Percentiles rank a stretch among this genome's conserved stretches.
These are phyloP conservation scores for Pachypeltis micranthus DNA, from an alignment of 1,140 invertebrate species.

Conservation along the genomic window DNA sequence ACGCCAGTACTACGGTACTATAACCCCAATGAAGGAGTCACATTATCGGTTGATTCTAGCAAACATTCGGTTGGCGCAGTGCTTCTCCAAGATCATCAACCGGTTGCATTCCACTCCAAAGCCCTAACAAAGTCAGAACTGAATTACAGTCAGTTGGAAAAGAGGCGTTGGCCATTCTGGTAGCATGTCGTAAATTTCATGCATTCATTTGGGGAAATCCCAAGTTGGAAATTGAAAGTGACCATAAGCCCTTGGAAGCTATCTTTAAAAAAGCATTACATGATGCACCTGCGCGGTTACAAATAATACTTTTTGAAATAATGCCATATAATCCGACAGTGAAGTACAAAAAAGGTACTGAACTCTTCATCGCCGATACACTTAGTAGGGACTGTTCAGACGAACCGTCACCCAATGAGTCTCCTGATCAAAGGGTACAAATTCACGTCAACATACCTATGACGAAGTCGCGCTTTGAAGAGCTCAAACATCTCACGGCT, in stretches of 20 bases:
- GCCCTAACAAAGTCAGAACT: constrained; percentile 27
- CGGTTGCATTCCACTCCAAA: constrained; percentile 22
- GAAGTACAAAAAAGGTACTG: constrained; percentile 6
- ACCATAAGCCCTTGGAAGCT: constrained; percentile 31
- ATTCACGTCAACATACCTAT: too few relatives aligned
- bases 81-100: constrained; percentile 28
- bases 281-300: constrained; percentile 30
- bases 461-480: too few relatives aligned
- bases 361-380: constrained; percentile 7
- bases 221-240: constrained; percentile 31
- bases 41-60: too few relatives aligned
- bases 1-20: constrained; percentile 24
- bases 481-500: too few relatives aligned
- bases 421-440: background rate
- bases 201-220: constrained; percentile 21
- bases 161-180: constrained; percentile 21
- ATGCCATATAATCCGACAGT: too few relatives aligned
- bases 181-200: constrained; percentile 30
- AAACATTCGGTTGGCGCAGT: constrained; percentile 29
- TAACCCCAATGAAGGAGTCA: constrained; percentile 21
- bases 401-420: background rate
- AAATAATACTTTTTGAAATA: too few relatives aligned
- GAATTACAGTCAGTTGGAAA: constrained; percentile 27
- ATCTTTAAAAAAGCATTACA: constrained; percentile 31
- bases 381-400: background rate